Conservation (phyloP, 2,797 vertebrate species). For the Percopsis omiscomaycus region DNA sequence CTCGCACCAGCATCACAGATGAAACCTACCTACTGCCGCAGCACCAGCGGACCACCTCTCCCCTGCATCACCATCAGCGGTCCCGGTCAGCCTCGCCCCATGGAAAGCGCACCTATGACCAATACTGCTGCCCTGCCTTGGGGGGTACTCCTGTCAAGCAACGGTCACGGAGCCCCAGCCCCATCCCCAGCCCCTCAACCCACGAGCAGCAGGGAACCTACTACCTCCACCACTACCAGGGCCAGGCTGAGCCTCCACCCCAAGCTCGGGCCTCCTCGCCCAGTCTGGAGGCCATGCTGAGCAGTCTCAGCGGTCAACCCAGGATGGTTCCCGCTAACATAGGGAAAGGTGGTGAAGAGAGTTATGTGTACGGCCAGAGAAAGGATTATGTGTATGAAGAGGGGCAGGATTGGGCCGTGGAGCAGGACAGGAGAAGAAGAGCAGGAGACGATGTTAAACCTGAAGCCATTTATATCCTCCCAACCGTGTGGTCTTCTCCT, state of each 20-base stretch:
- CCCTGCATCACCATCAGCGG: conserved; percentile 81
- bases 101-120: conserved; percentile 87
- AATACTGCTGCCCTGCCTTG: conserved; percentile 72
- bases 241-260: conserved; percentile 31
- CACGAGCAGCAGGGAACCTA: conserved; percentile 71
- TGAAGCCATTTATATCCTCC: conserved; percentile 82
- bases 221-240: conserved; percentile 46
- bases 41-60: conserved; percentile 66
- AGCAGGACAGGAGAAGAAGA: conserved; percentile 67
- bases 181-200: conserved; percentile 71
- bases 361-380: conserved; percentile 66
- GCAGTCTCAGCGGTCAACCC: conserved; percentile 73
- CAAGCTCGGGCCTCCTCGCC: conserved; percentile 50
- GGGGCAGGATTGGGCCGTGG: conserved; percentile 63
- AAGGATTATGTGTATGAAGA: conserved; percentile 79
- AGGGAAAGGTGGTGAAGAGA: conserved; percentile 78
- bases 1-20: conserved; percentile 87
- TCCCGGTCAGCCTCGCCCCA: conserved; percentile 91
- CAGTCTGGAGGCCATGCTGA: conserved; percentile 83
- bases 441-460: conserved; percentile 67
- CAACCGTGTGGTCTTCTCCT: conserved; percentile 82
- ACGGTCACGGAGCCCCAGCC: conserved; percentile 89
- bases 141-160: conserved; percentile 76
- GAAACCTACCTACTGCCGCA: conserved; percentile 81
- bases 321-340: conserved; percentile 79